phyloP scores from a whole-genome alignment of 2,888 invertebrate species.

The Bimastos eiseni region DNA sequence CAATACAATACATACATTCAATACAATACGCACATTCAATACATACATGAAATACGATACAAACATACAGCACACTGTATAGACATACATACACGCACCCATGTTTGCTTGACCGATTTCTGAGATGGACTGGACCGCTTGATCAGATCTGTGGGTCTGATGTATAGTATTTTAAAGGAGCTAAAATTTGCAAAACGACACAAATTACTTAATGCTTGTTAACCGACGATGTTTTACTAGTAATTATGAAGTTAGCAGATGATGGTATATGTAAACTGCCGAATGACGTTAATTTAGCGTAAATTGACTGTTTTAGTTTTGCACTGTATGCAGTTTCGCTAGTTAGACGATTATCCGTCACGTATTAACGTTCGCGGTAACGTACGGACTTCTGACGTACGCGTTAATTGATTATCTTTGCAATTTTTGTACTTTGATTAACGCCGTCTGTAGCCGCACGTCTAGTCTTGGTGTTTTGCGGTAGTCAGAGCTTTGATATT shows the following conservation, averaged over 20 bases:
- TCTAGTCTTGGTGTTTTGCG: slow-evolving; percentile 9
- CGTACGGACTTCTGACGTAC: not conserved
- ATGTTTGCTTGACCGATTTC: not conserved
- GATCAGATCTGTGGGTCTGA: not conserved
- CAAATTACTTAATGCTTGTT: not conserved
- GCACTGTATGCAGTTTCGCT: slow-evolving; percentile 1
- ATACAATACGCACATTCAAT: no score
- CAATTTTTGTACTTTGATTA: slow-evolving; percentile 22
- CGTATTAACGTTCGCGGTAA: not conserved
- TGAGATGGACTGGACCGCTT: not conserved
- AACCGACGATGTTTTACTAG: not conserved
- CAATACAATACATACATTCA: no score
- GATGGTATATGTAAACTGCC: no score
- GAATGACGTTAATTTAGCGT: not conserved
- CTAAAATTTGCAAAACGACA: not conserved
- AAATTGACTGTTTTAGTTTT: not conserved
- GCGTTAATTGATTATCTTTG: not conserved
- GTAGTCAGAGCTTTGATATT: slow-evolving; percentile 15
- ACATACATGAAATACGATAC: no score
- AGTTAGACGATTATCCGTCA: not conserved
- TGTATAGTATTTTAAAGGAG: slow-evolving; percentile 1
- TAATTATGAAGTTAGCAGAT: no score
- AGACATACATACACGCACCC: not conserved
- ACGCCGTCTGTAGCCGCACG: not conserved
- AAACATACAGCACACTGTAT: not conserved